Percentiles rank a stretch among this genome's conserved stretches.
Conservation (phyloP, 2,888 invertebrate genomes). For the Aphodius sticticus region DNA sequence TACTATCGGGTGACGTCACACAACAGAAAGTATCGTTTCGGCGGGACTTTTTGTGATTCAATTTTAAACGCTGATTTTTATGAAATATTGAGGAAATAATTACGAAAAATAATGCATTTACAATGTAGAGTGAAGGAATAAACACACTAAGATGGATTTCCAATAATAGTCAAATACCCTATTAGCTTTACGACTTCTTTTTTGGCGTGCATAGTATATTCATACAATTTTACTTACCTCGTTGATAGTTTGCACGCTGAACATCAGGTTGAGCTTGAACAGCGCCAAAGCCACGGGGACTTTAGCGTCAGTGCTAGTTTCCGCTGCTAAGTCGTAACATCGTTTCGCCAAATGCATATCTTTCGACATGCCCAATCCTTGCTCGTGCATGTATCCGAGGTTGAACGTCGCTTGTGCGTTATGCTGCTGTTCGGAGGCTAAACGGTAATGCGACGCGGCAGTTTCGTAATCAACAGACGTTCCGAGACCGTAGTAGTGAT, state of each 20-base stretch:
- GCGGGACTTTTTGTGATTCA: too few relatives aligned
- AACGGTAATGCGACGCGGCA: slow-evolving; percentile 90
- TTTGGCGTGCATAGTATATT: too few relatives aligned
- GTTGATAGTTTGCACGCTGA: slow-evolving; percentile 75
- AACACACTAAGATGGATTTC: too few relatives aligned
- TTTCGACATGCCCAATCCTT: slow-evolving; percentile 88
- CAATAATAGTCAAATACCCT: too few relatives aligned
- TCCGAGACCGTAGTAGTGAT: slow-evolving; percentile 98
- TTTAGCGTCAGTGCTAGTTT: slow-evolving; percentile 91
- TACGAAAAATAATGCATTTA: too few relatives aligned
- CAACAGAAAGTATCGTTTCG: too few relatives aligned
- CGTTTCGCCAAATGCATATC: slow-evolving; percentile 94
- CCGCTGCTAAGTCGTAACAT: slow-evolving; percentile 91
- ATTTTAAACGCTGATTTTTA: too few relatives aligned
- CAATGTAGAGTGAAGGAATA: too few relatives aligned
- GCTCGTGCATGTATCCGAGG: slow-evolving; percentile 99
- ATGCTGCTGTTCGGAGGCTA: slow-evolving; percentile 93
- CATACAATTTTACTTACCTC: slow-evolving; percentile 64
- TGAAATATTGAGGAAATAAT: too few relatives aligned
- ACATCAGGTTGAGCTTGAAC: slow-evolving; percentile 80
- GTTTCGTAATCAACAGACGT: slow-evolving; percentile 89
- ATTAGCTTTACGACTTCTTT: too few relatives aligned
- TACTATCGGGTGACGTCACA: too few relatives aligned
- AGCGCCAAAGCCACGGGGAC: slow-evolving; percentile 93
- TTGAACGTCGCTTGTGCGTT: slow-evolving; percentile 99